Percentiles rank a stretch among this genome's conserved stretches.
These are phyloP conservation scores for Abrostola triplasia DNA, from an alignment of 2,888 invertebrate genomes.

Conservation along the genomic window DNA sequence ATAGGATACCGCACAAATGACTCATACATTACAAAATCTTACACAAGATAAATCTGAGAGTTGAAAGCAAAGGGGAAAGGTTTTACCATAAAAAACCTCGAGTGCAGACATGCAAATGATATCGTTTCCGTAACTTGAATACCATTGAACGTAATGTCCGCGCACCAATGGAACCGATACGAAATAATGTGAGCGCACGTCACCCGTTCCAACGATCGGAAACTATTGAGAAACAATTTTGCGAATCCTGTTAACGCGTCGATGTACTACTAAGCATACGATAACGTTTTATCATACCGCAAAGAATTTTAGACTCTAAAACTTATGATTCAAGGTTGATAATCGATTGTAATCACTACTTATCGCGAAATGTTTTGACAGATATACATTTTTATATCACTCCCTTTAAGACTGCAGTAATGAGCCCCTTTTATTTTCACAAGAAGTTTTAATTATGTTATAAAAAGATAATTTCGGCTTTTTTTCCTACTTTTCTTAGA, in stretches of 20 bases:
- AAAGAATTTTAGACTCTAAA: slow-evolving; percentile 5
- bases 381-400: slow-evolving; percentile 34
- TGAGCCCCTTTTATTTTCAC: slow-evolving; percentile 53
- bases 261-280: slow-evolving; percentile 30
- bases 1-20: slow-evolving; percentile 3
- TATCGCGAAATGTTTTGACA: slow-evolving; percentile 4
- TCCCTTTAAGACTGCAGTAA: slow-evolving; percentile 43
- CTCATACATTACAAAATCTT: slow-evolving; percentile 8
- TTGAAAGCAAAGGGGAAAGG: slow-evolving; percentile 31
- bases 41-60: slow-evolving; percentile 25
- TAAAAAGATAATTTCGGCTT: slow-evolving; percentile 56
- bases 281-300: neutral
- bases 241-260: slow-evolving; percentile 25
- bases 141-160: slow-evolving; percentile 30
- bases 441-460: slow-evolving; percentile 65
- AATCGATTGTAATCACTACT: neutral
- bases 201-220: slow-evolving; percentile 36
- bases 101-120: slow-evolving; percentile 52
- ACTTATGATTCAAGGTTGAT: neutral
- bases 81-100: slow-evolving; percentile 35
- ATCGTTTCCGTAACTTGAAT: slow-evolving; percentile 42
- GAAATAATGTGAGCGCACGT: slow-evolving; percentile 4
- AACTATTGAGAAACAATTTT: slow-evolving; percentile 36
- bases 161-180: slow-evolving; percentile 20
- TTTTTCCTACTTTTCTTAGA: slow-evolving; percentile 41